Evolutionary conservation across 2,113 vertebrate species (phyloP).

Genomic region (Sinosuthora webbiana): DNA sequence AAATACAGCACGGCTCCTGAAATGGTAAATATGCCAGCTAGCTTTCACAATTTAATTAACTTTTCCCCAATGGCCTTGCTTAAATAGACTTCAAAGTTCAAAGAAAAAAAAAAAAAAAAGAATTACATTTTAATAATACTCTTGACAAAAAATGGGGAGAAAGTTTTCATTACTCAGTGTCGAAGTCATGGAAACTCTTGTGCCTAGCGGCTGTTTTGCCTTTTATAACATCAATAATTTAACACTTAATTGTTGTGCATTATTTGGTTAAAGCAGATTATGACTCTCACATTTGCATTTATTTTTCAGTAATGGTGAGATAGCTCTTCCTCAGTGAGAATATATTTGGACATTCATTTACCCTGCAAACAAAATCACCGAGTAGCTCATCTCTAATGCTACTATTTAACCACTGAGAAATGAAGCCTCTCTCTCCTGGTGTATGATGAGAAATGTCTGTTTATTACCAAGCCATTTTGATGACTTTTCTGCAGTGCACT

Average conservation of each 20-base stretch:
- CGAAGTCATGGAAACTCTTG: conserved; percentile 48
- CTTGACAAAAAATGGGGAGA: neutral
- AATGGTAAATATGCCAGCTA: conserved; percentile 17
- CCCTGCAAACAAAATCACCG: conserved; percentile 28
- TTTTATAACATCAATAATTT: conserved; percentile 64
- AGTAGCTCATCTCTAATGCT: neutral
- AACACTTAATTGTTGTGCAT: conserved; percentile 54
- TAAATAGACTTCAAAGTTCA: conserved; percentile 54
- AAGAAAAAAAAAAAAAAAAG: neutral
- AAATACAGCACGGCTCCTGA: neutral
- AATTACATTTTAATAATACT: conserved; percentile 51
- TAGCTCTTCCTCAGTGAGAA: neutral
- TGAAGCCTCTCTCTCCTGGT: neutral
- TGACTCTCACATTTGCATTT: conserved; percentile 40
- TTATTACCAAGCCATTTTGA: conserved; percentile 24
- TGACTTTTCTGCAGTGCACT: conserved; percentile 25
- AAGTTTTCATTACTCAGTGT: conserved; percentile 35
- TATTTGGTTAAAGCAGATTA: conserved; percentile 56
- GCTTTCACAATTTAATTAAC: conserved; percentile 25
- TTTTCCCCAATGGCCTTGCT: conserved; percentile 19
- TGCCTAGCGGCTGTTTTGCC: conserved; percentile 21
- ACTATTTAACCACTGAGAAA: neutral
- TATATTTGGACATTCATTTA: conserved; percentile 11
- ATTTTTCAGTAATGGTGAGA: conserved; percentile 34
- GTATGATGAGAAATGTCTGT: conserved; percentile 6